These are phyloP conservation scores for Puntigrus tetrazona DNA, from an alignment of 2,113 vertebrate species.

Conservation along the genomic window DNA sequence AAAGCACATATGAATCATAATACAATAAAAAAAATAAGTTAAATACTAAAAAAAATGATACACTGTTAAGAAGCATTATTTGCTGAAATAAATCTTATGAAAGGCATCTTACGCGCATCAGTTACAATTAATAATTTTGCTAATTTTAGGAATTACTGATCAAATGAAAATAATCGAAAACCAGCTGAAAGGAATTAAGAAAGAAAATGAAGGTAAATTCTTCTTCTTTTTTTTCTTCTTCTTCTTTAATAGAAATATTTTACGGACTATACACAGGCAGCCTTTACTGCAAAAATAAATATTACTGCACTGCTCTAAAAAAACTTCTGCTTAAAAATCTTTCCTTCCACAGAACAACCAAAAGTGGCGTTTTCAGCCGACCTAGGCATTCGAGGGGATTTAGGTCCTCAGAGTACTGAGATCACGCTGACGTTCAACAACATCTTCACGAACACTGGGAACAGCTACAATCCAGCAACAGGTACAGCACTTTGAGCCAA, in stretches of 20 bases:
- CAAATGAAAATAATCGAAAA: neutral
- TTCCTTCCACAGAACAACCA: neutral
- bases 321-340: neutral
- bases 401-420: neutral
- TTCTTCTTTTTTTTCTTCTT: neutral
- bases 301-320: neutral
- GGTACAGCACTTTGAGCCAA: constrained; percentile 1
- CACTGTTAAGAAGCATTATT: neutral
- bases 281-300: neutral
- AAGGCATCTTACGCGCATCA: neutral
- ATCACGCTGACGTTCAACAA: constrained; percentile 18
- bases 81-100: neutral
- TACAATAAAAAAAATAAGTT: neutral
- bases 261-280: neutral
- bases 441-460: constrained; percentile 28
- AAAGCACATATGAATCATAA: neutral
- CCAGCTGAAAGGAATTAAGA: neutral
- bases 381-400: neutral
- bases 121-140: neutral
- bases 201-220: neutral
- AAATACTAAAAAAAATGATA: neutral
- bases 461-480: constrained; percentile 31
- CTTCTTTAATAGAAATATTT: neutral
- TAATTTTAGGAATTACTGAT: neutral
- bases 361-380: constrained; percentile 38